These are phyloP conservation scores for Sebastes taczanowskii DNA, from an alignment of 2,797 vertebrate species.

Conservation along the genomic window DNA sequence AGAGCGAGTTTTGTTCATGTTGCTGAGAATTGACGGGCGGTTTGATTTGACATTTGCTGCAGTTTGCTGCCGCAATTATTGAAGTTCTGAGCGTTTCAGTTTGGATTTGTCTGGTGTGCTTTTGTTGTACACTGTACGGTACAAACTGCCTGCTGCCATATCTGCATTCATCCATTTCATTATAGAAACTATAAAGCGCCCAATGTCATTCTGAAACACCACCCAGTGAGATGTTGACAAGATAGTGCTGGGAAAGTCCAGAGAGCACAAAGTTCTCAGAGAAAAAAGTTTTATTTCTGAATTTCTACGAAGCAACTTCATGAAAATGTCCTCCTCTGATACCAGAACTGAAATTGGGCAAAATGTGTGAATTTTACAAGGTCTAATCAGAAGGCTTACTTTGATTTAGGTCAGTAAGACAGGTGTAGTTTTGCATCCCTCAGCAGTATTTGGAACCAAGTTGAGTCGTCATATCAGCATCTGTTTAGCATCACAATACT, in stretches of 20 bases:
- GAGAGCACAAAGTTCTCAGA: not conserved
- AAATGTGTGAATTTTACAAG: not conserved
- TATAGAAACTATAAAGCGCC: slow-evolving; percentile 5
- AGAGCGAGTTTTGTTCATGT: slow-evolving; percentile 46
- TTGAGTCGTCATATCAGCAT: not conserved
- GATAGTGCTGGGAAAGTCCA: not conserved
- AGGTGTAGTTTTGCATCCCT: not conserved
- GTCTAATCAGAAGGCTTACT: not conserved
- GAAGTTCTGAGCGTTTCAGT: slow-evolving; percentile 38
- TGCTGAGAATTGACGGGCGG: slow-evolving; percentile 43
- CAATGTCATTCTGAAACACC: not conserved
- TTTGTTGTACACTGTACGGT: not conserved
- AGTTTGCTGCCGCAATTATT: slow-evolving; percentile 33
- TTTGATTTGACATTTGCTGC: slow-evolving; percentile 57
- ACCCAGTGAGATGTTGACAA: not conserved
- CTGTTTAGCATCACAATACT: slow-evolving; percentile 18
- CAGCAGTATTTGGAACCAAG: not conserved
- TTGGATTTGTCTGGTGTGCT: slow-evolving; percentile 4
- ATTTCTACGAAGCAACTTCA: not conserved
- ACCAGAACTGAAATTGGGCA: not conserved
- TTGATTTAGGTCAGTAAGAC: not conserved
- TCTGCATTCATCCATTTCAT: slow-evolving; percentile 20
- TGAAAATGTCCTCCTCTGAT: not conserved
- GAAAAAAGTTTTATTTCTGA: not conserved
- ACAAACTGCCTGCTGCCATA: slow-evolving; percentile 4